Evolutionary conservation across 2,113 vertebrate species (phyloP), one percentile per base, ranked within the genome.

Genomic region (Proterorhinus semilunaris): DNA sequence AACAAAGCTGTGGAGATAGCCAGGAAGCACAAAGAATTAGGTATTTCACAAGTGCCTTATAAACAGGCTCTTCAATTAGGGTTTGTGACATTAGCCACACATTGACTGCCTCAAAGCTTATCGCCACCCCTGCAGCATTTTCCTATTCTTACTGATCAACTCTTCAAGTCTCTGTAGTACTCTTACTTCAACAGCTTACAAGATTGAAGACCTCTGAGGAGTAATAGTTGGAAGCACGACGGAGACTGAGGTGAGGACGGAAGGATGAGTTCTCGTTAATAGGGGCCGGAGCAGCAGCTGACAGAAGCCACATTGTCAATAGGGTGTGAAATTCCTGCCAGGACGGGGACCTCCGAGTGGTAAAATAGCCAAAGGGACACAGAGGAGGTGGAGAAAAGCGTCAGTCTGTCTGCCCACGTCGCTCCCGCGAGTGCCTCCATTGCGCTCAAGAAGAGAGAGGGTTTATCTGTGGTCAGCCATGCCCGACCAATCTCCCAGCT

Each of bases 321-420:
- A 90, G 87, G 85, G 90, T 93, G 91, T 91, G 91, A 93, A 90
- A 91, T 92, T 91, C 91, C 86, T 79, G 80, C 80, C 87, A 79
- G 80, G 80, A 81, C 76, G 85, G 76, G 55, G 88, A 85, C 88
- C 75, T 85, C 84, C 68, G 70, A 89, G 83, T 89, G 86, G 62
- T 81, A 75, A 55, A 86, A 88, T 84, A 76, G 74, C 79, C 66
- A 76, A 71, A 72, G 72, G 80, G 75, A 84, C 75, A 82, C 67
- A 21, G 47, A 66, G 69, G 66, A 62, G 69, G 62, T 66, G 85
- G 13, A 42, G 57, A 73, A 78, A 76, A 44, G 67, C 68, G 86
- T 85, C 87, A 85, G 79, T 53, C 80, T 84, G 86, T 91, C 90
- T 91, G 83, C 78, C 84, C 75, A 45, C 79, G 69, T 63, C 69